Evolutionary conservation across 2,113 vertebrate species (phyloP).

Genomic region (Cyphomyrus plagiostoma): DNA sequence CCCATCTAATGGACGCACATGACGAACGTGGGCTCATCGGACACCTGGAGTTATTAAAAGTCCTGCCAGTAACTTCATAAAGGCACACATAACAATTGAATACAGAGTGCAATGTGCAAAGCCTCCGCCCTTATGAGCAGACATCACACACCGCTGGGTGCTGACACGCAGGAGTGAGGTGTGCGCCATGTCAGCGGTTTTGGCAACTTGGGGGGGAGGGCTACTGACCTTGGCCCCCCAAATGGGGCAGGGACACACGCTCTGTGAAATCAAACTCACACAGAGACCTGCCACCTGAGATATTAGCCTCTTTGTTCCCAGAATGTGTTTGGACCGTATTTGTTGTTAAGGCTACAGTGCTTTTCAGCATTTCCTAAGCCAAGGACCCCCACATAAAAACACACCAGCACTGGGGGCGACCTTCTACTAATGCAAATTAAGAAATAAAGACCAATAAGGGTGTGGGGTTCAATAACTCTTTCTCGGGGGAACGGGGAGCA

Average conservation of each 20-base stretch:
- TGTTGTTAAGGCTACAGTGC: not conserved
- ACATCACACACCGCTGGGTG: not conserved
- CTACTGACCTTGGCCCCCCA: not conserved
- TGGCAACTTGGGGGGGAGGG: not conserved
- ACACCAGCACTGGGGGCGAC: not conserved
- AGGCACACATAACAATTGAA: not conserved
- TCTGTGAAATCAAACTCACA: not conserved
- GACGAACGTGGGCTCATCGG: not conserved
- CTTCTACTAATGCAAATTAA: not conserved
- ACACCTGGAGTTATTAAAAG: not conserved
- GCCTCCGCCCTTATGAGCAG: not conserved
- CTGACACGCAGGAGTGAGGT: not conserved
- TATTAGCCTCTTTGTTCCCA: not conserved
- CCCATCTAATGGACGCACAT: not conserved
- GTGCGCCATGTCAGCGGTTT: not conserved
- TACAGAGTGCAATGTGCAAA: not conserved
- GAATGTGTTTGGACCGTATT: not conserved
- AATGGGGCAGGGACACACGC: not conserved
- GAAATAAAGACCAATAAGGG: not conserved
- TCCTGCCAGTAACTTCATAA: not conserved
- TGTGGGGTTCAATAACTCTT: not conserved
- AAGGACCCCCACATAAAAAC: not conserved
- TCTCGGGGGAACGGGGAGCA: not conserved
- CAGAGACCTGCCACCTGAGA: not conserved
- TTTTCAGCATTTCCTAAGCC: not conserved